A percentile compares a stretch with the other conserved stretches of the same genome.
These are phyloP conservation scores for Bombus pyrosoma DNA, from an alignment of 1,140 invertebrate species.

Conservation along the genomic window DNA sequence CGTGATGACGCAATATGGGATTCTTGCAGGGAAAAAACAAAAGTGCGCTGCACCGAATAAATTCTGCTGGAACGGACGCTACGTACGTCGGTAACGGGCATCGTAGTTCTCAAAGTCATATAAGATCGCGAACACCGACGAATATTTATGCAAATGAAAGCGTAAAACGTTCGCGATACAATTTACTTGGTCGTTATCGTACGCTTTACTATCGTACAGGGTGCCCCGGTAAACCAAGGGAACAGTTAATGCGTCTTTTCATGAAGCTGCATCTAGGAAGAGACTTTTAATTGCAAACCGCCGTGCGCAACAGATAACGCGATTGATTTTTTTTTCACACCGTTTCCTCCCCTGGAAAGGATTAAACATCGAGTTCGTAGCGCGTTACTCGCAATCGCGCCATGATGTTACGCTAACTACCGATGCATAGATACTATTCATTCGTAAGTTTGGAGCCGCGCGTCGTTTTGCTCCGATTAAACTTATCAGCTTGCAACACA, in stretches of 20 bases:
- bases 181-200: constrained; percentile 57
- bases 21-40: not conserved
- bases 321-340: not conserved
- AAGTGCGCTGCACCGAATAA: constrained; percentile 31
- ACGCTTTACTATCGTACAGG: constrained; percentile 34
- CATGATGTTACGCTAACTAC: not conserved
- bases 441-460: not conserved
- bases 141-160: constrained; percentile 67
- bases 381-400: constrained; percentile 23
- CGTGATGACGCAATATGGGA: constrained; percentile 53
- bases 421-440: not conserved
- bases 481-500: not conserved
- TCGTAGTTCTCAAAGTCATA: constrained; percentile 26
- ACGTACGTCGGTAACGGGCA: not conserved
- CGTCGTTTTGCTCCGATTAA: constrained; percentile 4
- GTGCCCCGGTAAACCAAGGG: constrained; percentile 4
- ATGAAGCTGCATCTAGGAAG: not conserved
- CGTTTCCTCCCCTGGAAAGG: not conserved
- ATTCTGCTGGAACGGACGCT: constrained; percentile 37
- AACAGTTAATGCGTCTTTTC: constrained; percentile 10
- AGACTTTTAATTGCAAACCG: constrained; percentile 32
- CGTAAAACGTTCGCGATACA: constrained; percentile 52
- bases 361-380: constrained; percentile 10
- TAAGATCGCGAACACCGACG: constrained; percentile 34
- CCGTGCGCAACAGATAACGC: constrained; percentile 22